These are phyloP conservation scores for Macaca nemestrina DNA, from an alignment of 2,113 vertebrate species.

Conservation along the genomic window DNA sequence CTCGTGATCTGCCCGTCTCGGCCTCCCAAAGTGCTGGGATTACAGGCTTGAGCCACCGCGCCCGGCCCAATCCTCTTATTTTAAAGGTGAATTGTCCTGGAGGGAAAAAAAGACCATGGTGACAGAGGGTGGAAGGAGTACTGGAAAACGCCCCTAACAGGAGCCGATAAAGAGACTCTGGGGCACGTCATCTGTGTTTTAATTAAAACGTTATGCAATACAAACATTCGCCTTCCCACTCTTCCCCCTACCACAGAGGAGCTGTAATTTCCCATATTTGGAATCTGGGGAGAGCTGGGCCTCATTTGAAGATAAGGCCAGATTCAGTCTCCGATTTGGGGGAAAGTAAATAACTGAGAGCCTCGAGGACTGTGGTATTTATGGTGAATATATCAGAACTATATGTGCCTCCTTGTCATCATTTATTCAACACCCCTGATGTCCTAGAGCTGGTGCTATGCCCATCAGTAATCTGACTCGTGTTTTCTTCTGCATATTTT, in stretches of 20 bases:
- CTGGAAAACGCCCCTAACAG: neutral
- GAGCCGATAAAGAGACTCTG: neutral
- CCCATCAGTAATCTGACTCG: conserved; percentile 50
- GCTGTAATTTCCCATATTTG: conserved; percentile 63
- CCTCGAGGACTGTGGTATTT: neutral
- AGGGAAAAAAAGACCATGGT: neutral
- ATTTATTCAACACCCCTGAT: conserved; percentile 1
- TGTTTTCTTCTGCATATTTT: conserved; percentile 52
- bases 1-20: too few relatives aligned
- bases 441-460: neutral
- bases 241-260: neutral
- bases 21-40: too few relatives aligned
- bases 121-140: neutral
- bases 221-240: conserved; percentile 30
- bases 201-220: neutral
- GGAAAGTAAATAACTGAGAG: neutral
- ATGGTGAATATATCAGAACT: neutral
- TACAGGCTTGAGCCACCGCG: too few relatives aligned
- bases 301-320: neutral
- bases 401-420: neutral
- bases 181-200: neutral
- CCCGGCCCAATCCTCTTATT: neutral
- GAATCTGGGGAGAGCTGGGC: conserved; percentile 34
- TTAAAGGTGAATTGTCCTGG: neutral
- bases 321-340: neutral